Evolutionary conservation across 2,888 invertebrate genomes (phyloP), one percentile per base, ranked within the genome.

Genomic region (Spisula solida): DNA sequence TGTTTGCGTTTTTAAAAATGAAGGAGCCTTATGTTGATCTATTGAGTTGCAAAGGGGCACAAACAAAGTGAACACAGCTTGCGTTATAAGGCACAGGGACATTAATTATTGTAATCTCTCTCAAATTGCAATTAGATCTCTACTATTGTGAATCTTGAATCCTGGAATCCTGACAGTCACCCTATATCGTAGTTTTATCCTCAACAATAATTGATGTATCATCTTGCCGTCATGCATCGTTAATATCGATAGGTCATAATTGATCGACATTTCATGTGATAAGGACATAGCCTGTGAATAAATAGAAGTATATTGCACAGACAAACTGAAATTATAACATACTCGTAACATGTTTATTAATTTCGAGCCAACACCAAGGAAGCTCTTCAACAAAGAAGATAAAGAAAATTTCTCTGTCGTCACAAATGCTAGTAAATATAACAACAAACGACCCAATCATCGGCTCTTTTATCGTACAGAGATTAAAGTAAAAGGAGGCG

Each of bases 201-300:
- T 12, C n/a, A 60, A 25, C 60, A 66, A 66, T 66, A 66, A 66
- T 25, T 66, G 60, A 66, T 10, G 12, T 66, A 25, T 66, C n/a
- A 66, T 66, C 25, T 66, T n/a, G 10, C 8, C 60, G 31, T 34
- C 75, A 75, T 75, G 75, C 16, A 14, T 75, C 18, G 12, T 75
- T 75, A 75, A 75, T n/a, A n/a, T n/a, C n/a, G n/a, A 75, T 34
- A 34, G 75, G 75, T 31, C 34, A 31, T 34, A 75, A 34, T 31
- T 31, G 75, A 75, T 75, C 75, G 31, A 75, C 34, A 75, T 75
- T 75, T 75, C 18, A 66, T 75, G 34, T 75, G 75, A 75, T 75
- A 75, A 75, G 75, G 18, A 31, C 75, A 31, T 18, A 34, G 25
- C 31, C 31, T 75, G 70, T 75, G 34, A 34, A 34, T 75, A 34